These are phyloP conservation scores for Poeciliopsis paucimaculata DNA, from an alignment of 2,797 vertebrate species.

Conservation along the genomic window DNA sequence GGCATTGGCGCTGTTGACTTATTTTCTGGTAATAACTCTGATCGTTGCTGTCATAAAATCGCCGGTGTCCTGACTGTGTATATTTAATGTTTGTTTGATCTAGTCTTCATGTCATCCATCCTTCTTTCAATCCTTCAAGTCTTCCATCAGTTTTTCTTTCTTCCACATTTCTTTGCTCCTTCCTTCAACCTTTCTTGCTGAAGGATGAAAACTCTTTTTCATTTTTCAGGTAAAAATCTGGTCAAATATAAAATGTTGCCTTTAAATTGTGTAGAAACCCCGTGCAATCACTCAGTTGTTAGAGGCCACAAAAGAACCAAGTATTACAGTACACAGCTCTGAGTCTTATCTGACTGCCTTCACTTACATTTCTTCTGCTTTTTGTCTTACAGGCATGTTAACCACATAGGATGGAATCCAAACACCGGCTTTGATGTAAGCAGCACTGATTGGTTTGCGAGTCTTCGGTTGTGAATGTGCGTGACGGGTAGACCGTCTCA, in stretches of 20 bases:
- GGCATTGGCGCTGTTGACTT: not conserved
- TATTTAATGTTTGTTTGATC: not conserved
- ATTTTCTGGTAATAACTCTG: not conserved
- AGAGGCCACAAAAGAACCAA: not conserved
- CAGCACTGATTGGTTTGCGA: constrained; percentile 38
- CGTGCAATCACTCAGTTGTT: not conserved
- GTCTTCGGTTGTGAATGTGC: not conserved
- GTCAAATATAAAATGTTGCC: not conserved
- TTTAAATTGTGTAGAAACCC: not conserved
- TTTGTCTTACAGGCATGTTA: constrained; percentile 85
- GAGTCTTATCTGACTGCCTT: not conserved
- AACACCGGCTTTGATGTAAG: constrained; percentile 99
- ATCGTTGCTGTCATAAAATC: too few species aligned
- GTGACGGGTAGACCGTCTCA: constrained; percentile 10
- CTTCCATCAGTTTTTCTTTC: not conserved
- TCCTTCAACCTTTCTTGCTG: not conserved
- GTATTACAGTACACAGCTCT: not conserved
- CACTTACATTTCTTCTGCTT: constrained; percentile 8
- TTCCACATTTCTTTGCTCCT: not conserved
- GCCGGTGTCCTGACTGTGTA: not conserved
- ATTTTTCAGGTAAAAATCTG: not conserved
- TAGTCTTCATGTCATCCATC: not conserved
- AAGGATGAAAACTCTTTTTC: not conserved
- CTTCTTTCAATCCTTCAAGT: not conserved
- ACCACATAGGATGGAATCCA: constrained; percentile 98